These are phyloP conservation scores for Drosophila insularis DNA, from an alignment of 1,140 invertebrate species.

Conservation along the genomic window DNA sequence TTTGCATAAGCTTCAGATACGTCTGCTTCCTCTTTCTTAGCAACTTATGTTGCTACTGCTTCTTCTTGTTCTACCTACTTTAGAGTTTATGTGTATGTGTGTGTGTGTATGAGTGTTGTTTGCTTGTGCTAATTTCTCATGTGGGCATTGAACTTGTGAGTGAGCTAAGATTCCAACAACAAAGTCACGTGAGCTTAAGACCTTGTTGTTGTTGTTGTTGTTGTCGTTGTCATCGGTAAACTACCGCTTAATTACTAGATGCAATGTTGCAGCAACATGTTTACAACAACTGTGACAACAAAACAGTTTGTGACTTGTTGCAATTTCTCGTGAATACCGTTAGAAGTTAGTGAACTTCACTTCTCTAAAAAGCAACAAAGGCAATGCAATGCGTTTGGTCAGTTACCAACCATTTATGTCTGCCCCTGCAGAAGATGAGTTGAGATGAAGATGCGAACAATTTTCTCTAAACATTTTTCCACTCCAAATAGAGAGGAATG, in stretches of 20 bases:
- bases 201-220: neutral
- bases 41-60: neutral
- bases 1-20: slow-evolving; percentile 42
- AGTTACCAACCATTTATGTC: slow-evolving; percentile 32
- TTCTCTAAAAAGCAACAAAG: slow-evolving; percentile 14
- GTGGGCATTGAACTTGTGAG: slow-evolving; percentile 71
- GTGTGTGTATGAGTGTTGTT: slow-evolving; percentile 15
- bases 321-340: slow-evolving; percentile 44
- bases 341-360: slow-evolving; percentile 55
- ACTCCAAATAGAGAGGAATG: slow-evolving; percentile 52
- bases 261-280: slow-evolving; percentile 74
- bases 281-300: slow-evolving; percentile 50
- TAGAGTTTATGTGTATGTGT: neutral
- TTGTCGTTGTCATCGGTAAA: slow-evolving; percentile 8
- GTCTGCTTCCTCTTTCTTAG: slow-evolving; percentile 19
- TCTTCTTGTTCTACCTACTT: neutral
- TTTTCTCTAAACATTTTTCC: slow-evolving; percentile 62
- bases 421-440: neutral
- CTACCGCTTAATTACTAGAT: slow-evolving; percentile 65
- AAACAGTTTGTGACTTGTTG: slow-evolving; percentile 38
- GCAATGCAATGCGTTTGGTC: slow-evolving; percentile 48
- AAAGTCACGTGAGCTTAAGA: slow-evolving; percentile 48
- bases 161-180: slow-evolving; percentile 60
- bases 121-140: slow-evolving; percentile 72
- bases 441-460: slow-evolving; percentile 40